Percentiles rank a stretch among this genome's conserved stretches.
These are phyloP conservation scores for Megaleporinus macrocephalus DNA, from an alignment of 2,113 vertebrate genomes.

Conservation along the genomic window DNA sequence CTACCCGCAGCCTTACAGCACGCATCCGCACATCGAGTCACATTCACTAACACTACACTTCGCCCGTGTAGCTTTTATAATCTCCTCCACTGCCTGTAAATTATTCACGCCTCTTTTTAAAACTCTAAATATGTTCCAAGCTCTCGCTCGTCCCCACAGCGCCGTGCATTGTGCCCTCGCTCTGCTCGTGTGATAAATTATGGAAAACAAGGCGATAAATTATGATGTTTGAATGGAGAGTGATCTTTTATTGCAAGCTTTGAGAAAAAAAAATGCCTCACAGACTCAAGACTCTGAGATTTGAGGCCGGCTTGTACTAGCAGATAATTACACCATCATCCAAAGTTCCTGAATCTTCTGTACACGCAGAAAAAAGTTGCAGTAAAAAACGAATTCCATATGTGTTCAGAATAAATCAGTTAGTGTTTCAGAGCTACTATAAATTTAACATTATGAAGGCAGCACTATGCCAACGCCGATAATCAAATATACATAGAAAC, in stretches of 20 bases:
- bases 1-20: background rate
- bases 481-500: too few relatives aligned
- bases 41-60: background rate
- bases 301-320: background rate
- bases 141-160: slow-evolving; percentile 5
- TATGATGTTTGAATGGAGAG: background rate
- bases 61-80: slow-evolving; percentile 4
- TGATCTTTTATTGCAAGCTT: background rate
- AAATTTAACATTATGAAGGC: background rate
- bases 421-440: background rate
- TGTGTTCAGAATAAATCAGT: background rate
- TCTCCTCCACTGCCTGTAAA: background rate
- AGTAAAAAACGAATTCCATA: background rate
- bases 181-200: slow-evolving; percentile 40
- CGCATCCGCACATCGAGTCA: background rate
- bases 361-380: background rate
- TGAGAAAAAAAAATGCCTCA: background rate
- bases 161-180: background rate
- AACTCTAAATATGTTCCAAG: background rate
- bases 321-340: background rate
- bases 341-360: background rate
- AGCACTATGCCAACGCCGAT: too few relatives aligned
- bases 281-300: background rate
- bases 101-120: slow-evolving; percentile 30
- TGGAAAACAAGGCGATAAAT: slow-evolving; percentile 8